Evolutionary conservation across 2,113 vertebrate genomes (phyloP).

Genomic region (Chamaea fasciata): DNA sequence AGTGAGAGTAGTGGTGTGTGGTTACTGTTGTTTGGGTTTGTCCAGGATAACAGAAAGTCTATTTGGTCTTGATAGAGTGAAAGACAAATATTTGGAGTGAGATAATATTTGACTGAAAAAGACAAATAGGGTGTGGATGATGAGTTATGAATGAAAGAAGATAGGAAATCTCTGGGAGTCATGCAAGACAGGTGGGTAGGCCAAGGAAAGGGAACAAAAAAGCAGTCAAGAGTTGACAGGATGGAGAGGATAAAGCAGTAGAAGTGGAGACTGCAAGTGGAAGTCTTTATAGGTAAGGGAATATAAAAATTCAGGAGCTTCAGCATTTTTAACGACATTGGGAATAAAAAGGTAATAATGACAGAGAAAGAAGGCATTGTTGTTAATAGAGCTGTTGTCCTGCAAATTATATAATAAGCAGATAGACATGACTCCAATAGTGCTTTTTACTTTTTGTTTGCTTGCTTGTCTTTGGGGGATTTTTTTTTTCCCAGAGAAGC

Average conservation of each 20-base stretch:
- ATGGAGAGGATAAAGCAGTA: neutral
- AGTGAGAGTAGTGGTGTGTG: neutral
- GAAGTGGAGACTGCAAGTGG: neutral
- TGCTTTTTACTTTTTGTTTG: neutral
- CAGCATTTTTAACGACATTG: neutral
- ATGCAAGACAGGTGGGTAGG: neutral
- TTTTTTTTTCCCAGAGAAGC: neutral
- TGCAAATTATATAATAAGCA: neutral
- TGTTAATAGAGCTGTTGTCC: neutral
- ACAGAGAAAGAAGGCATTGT: neutral
- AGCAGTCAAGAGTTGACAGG: neutral
- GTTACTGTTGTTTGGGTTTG: neutral
- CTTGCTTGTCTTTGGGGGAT: neutral
- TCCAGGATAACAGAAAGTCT: neutral
- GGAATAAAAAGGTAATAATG: neutral
- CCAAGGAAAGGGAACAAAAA: neutral
- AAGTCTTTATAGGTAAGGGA: neutral
- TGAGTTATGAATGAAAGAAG: neutral
- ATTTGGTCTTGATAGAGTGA: neutral
- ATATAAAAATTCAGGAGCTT: neutral
- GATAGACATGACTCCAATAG: neutral
- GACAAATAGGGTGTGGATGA: conserved; percentile 28
- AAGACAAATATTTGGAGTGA: conserved; percentile 45
- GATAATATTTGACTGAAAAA: conserved; percentile 35
- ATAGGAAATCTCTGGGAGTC: conserved; percentile 19